Conservation (phyloP, 2,797 vertebrate species). For the Orientallactaga sibirica region DNA sequence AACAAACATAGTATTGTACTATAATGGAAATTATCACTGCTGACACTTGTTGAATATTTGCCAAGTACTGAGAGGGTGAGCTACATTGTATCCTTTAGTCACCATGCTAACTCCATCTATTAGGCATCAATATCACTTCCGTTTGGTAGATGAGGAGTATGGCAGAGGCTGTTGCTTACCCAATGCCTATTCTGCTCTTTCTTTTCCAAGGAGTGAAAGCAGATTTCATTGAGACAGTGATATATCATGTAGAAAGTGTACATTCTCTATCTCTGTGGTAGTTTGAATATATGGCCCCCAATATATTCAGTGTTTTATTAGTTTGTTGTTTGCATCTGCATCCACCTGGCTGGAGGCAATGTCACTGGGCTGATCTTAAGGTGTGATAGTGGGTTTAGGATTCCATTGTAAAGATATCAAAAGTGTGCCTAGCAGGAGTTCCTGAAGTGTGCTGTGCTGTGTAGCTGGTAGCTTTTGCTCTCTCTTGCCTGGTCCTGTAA, state of each 20-base stretch:
- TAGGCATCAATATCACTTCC: not conserved
- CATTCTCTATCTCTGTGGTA: not conserved
- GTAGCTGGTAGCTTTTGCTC: no score
- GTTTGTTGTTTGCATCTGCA: no score
- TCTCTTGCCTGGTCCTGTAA: no score
- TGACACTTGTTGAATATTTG: not conserved
- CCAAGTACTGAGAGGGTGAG: not conserved
- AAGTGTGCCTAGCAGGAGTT: no score
- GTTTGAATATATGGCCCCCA: no score
- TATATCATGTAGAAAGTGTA: not conserved
- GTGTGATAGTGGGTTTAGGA: no score
- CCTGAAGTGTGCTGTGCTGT: no score
- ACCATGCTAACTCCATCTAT: not conserved
- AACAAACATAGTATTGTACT: no score
- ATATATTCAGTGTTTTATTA: no score
- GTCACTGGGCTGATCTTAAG: no score
- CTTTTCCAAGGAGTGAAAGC: not conserved
- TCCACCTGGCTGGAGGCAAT: no score
- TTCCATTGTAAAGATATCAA: no score
- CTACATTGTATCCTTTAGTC: not conserved
- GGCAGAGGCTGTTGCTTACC: not conserved
- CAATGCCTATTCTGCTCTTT: not conserved
- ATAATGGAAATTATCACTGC: not conserved
- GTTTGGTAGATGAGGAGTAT: conserved; percentile 20
- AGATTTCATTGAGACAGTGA: not conserved